Percentiles rank a stretch among this genome's conserved stretches.
These are phyloP conservation scores for Champsocephalus gunnari DNA, from an alignment of 2,797 vertebrate species.

Conservation along the genomic window DNA sequence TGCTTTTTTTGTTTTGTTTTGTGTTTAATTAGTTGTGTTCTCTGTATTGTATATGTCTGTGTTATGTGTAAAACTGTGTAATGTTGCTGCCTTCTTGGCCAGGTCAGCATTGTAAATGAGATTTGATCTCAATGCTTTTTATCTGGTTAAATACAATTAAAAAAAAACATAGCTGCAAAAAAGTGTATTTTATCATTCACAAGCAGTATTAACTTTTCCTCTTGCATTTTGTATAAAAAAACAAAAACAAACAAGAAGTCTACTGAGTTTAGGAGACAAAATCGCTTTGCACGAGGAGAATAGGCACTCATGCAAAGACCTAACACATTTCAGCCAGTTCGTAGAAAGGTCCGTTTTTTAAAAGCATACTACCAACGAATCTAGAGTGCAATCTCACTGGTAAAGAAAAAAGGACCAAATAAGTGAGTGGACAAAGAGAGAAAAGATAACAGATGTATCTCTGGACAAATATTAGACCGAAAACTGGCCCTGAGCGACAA, in stretches of 20 bases:
- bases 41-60: too few relatives aligned
- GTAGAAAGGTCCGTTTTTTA: background rate
- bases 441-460: conserved; percentile 31
- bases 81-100: too few relatives aligned
- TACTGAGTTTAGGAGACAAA: background rate
- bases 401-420: conserved; percentile 6
- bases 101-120: too few relatives aligned
- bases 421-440: conserved; percentile 17
- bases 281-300: background rate
- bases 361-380: background rate
- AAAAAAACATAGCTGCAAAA: too few relatives aligned
- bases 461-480: conserved; percentile 37
- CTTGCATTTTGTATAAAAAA: background rate
- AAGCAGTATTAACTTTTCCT: too few relatives aligned
- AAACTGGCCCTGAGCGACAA: conserved; percentile 41
- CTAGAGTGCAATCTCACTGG: background rate
- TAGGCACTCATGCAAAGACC: background rate
- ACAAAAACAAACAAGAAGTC: background rate
- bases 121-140: too few relatives aligned
- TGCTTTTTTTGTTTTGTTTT: too few relatives aligned
- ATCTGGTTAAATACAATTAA: too few relatives aligned
- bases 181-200: too few relatives aligned
- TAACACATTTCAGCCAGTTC: background rate
- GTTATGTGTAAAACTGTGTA: too few relatives aligned
- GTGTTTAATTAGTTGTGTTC: too few relatives aligned